Percentiles rank a stretch among this genome's conserved stretches.
These are phyloP conservation scores for Gila orcuttii DNA, from an alignment of 2,113 vertebrate genomes.

Conservation along the genomic window DNA sequence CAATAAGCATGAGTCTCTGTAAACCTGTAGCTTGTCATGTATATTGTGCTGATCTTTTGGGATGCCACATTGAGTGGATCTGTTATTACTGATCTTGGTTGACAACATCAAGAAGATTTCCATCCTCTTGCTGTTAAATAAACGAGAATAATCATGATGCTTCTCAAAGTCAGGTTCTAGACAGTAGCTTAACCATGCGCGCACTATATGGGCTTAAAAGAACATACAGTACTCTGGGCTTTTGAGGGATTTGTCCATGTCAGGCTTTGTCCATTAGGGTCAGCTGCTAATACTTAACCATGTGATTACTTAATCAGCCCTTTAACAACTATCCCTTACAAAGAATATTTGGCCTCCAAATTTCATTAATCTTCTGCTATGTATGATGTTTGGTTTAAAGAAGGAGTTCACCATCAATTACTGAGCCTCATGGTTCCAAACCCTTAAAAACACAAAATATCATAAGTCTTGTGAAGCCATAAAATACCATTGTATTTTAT, in stretches of 20 bases:
- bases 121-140: neutral
- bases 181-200: neutral
- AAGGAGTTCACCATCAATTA: neutral
- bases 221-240: slow-evolving; percentile 36
- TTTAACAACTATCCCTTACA: slow-evolving; percentile 10
- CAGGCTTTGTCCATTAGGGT: slow-evolving; percentile 53
- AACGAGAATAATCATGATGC: neutral
- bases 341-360: neutral
- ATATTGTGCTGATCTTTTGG: neutral
- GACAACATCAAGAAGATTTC: neutral
- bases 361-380: neutral
- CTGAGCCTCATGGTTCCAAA: neutral
- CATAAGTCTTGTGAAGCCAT: neutral
- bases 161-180: neutral
- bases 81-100: neutral
- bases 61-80: too few species aligned
- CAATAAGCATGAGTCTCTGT: neutral
- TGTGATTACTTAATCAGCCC: slow-evolving; percentile 52
- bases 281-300: slow-evolving; percentile 63
- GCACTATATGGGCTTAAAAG: neutral
- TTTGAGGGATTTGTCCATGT: slow-evolving; percentile 56
- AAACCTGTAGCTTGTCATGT: neutral
- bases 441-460: neutral
- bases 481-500: neutral
- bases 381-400: neutral